phyloP scores from a whole-genome alignment of 1,140 invertebrate genomes.

The Macrostomum lignano region DNA sequence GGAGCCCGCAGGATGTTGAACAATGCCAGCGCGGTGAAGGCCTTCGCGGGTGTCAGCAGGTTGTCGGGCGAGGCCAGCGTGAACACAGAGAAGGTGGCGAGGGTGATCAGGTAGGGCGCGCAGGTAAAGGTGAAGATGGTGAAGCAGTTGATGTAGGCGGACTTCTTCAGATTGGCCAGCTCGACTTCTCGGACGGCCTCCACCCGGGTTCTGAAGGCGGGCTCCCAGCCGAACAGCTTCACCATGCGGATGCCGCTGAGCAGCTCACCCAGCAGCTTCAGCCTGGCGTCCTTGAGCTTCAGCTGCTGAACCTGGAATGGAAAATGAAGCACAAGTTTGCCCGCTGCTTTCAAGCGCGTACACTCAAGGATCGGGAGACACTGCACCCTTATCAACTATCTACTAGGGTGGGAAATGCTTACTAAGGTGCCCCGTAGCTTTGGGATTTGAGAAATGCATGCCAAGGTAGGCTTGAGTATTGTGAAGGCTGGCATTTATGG shows the following conservation, averaged over 20 bases:
- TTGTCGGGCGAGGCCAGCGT: constrained; percentile 25
- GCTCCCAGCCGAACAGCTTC: constrained; percentile 22
- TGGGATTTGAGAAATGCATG: too few relatives aligned
- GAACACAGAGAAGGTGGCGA: constrained; percentile 24
- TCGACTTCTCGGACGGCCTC: constrained; percentile 21
- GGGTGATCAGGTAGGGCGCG: constrained; percentile 46
- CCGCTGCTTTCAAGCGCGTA: too few relatives aligned
- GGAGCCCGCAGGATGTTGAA: constrained; percentile 92
- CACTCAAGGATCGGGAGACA: too few relatives aligned
- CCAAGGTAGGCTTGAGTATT: too few relatives aligned
- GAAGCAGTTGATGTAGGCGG: constrained; percentile 33
- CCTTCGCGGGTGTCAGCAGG: constrained; percentile 32
- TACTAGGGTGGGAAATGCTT: too few relatives aligned
- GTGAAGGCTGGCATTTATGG: too few relatives aligned
- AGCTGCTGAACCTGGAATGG: constrained; percentile 20
- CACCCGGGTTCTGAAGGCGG: constrained; percentile 28
- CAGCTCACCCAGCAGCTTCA: constrained; percentile 27
- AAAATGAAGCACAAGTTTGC: too few relatives aligned
- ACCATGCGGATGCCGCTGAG: constrained; percentile 31
- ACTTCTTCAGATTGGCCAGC: constrained; percentile 23
- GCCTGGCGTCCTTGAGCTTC: constrained; percentile 32
- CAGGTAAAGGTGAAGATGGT: constrained; percentile 60
- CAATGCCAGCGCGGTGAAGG: constrained; percentile 74
- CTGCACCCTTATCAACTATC: too few relatives aligned
- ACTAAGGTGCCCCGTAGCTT: too few relatives aligned